Base-by-base conservation (phyloP, 2,797 vertebrate species). In the Kryptolebias ocellatus region DNA sequence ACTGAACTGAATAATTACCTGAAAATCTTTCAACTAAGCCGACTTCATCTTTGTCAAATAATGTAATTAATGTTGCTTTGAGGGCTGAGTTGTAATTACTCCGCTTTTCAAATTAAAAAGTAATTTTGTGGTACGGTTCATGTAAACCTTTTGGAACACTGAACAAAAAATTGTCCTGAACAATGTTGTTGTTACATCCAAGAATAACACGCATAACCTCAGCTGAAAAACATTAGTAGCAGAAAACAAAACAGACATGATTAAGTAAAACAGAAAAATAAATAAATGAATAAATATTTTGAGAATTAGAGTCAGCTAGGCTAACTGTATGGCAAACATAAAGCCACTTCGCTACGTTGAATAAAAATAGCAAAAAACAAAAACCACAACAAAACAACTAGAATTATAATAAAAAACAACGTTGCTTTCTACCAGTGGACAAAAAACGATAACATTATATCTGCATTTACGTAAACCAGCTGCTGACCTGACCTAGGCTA, bases 11-110 rank as follows among this genome's bases (percentile, higher is more conserved):
- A 81, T 83, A 64, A 81, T 84, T 80, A 67, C 67, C 59, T 80
- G 58, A 67, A 37, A 67, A 77, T 76, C 61, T 69, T 75, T 84
- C 56, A 70, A 78, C 60, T 62, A 34, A 71, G 37, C 52, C 56
- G 31, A 78, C 67, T 72, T 81, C 75, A 89, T 87, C 72, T 81
- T 49, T 58, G 52, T 73, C 70, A 80, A 87, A 83, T 81, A 83
- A 64, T 67, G 70, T 80, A 77, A 85, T 78, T 81, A 83, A 49
- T 66, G 70, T 72, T 59, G 72, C 66, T 85, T 55, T 76, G 62
- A 53, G 52, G 63, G 69, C 50, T 80, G 64, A 68, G 70, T 79
- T 70, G 39, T 79, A 72, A 88, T 80, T 67, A 58, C 64, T 74
- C 64, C 49, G 52, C 34, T 53, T 76, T 64, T 50, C 44, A 67